Evolutionary conservation across 2,888 invertebrate species (phyloP), one percentile per base, ranked within the genome.

Genomic region (Drosophila glabriapex): DNA sequence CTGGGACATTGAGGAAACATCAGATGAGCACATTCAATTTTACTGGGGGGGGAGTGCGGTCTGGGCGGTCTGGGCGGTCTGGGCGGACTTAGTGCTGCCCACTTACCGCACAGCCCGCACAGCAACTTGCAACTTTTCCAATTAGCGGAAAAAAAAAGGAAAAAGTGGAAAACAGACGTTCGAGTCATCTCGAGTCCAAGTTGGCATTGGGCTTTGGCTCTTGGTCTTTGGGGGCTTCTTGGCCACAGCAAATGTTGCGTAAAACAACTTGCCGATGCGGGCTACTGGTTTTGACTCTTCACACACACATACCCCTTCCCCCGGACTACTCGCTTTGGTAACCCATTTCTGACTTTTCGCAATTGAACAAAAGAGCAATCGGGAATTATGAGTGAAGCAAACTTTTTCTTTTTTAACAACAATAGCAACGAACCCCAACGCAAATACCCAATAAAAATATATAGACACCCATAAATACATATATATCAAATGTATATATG

Each of bases 91-190:
- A 31, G 29, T 25, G 41, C 53, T 62, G 49, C 60, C 62, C 72
- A 53, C 49, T 62, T 59, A 46, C 66, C 73, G 59, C 70, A 58
- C 70, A 54, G 70, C 78, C 70, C 76, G 74, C 73, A 82, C 82
- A 55, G 28, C 19, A 90, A 89, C 89, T 88, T 86, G 78, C 83
- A 91, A 91, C 91, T 91, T 91, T 91, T 91, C 91, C 91, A 91
- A 91, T 91, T 91, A 91, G 91, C 90, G 91, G 73, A 82, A 85
- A 83, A 90, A 86, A 78, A 53, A 43, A 56, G 16, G 12, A 35
- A 19, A n/a, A 80, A 83, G 80, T 80, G 78, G 68, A 50, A 63
- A 56, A 70, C 66, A 71, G 64, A 70, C 68, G 68, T 66, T 56
- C 62, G 53, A 75, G 54, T 46, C 70, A 62, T 67, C 62, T 46